These are phyloP conservation scores for Hassar affinis DNA, from an alignment of 2,113 vertebrate species.

Conservation along the genomic window DNA sequence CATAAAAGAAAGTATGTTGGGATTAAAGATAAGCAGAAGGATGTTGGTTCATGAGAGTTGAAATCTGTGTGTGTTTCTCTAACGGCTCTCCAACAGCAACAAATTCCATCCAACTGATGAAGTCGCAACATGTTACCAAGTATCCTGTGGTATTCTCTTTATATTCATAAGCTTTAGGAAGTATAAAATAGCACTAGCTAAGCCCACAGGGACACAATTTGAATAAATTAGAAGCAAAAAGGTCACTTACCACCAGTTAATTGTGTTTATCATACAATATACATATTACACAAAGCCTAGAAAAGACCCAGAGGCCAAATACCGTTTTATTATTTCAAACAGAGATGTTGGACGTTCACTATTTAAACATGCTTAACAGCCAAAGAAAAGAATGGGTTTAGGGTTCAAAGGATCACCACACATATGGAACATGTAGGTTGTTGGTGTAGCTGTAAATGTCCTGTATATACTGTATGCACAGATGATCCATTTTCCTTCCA, in stretches of 20 bases:
- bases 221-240: conserved; percentile 16
- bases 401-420: neutral
- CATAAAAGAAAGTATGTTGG: neutral
- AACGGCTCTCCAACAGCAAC: conserved; percentile 32
- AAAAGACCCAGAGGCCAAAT: neutral
- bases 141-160: neutral
- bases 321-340: neutral
- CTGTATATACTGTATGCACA: neutral
- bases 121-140: neutral
- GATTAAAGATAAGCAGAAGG: conserved; percentile 4
- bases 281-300: neutral
- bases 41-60: conserved; percentile 28
- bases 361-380: neutral
- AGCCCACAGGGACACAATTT: neutral
- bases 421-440: neutral
- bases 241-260: conserved; percentile 10
- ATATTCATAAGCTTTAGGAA: neutral
- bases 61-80: conserved; percentile 31
- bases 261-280: neutral
- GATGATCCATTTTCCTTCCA: neutral
- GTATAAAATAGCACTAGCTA: conserved; percentile 11
- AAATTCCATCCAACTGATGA: conserved; percentile 32
- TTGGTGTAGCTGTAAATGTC: neutral
- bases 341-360: neutral
- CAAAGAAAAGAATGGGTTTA: neutral